Evolutionary conservation across 2,113 vertebrate genomes (phyloP), one percentile per base, ranked within the genome.

Genomic region (Mesitornis unicolor): DNA sequence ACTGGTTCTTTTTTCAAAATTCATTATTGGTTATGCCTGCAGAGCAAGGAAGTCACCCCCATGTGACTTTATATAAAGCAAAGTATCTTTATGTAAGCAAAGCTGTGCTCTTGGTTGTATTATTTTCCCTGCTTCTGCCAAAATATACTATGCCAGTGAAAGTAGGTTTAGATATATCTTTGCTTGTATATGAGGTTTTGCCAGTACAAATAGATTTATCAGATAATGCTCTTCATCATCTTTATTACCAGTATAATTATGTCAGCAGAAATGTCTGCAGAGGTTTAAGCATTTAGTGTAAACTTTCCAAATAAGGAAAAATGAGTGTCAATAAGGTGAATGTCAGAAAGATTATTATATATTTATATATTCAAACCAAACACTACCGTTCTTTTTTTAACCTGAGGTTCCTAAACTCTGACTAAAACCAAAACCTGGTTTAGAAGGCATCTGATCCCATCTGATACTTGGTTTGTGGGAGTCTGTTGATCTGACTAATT

Each of bases 401-500:
- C 35, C 28, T 24, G 25, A 73, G 36, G 10, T 94, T 77, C 36
- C 53, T 84, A n/a, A 86, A 77, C 51, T 74, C 24, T 65, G 40
- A n/a, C 45, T 81, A n/a, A 87, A 84, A 71, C 47, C 33, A 42
- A 63, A 94, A 64, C 16, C 14, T 73, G 56, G 15, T 63, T 79
- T 94, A 70, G 60, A 90, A 91, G 69, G 65, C 83, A 38, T 87
- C 26, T 74, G 75, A 91, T 96, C 57, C 92, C 64, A 68, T 84
- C 68, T 95, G 84, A 75, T 85, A 87, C 63, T 71, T 97, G 73
- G 69, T 91, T 82, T 96, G 42, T 95, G 87, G 63, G 63, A 91
- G 54, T 96, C 73, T 94, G 38, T 96, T 97, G 79, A 95, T 94
- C 64, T 98, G 91, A 98, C 95, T 98, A 97, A 98, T 98, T 95